Base-by-base conservation (phyloP, 2,888 invertebrate species). In the Neria commutata region DNA sequence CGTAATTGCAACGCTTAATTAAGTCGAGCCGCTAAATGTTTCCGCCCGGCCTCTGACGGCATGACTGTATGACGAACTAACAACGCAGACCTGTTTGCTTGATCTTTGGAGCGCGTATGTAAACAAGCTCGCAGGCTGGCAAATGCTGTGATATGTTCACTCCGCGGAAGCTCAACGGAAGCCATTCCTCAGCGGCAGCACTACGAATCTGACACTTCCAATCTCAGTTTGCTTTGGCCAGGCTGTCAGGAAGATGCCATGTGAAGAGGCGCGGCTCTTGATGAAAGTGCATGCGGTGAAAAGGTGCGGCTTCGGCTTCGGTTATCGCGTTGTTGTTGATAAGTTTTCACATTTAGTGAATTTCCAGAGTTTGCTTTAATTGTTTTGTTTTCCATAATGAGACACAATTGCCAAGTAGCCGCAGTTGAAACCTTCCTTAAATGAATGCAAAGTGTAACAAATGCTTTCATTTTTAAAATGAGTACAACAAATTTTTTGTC, bases 131-230 rank as follows among this genome's bases (percentile, higher is more conserved):
- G 6, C 17, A 42, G 42, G 2, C 19, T 42, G 42, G 6, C 17
- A 19, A 2, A 5, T 17, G 19, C 14, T 19, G 6, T 17, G 5
- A 3, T 19, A 21, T 21, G 4, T 42, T 5, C 14, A 19, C 37
- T 4, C 3, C 21, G 3, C 71, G 66, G 72, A 72, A 73, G 72
- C 74, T 66, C 64, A 73, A 74, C 72, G 72, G 74, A 72, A 72
- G 72, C 74, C 72, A 72, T 72, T 70, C 72, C 67, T 72, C 68
- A 72, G 74, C 65, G 60, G 60, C 60, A 67, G 64, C 63, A 70
- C 62, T 50, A 52, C 55, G 71, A 68, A 72, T 72, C 72, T 72
- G 72, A 72, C 72, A 72, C 62, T 56, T 74, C 66, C 64, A 69
- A 72, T 72, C 72, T 72, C 66, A 60, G 65, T 67, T 29, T 29